Evolutionary conservation across 1,140 invertebrate species (phyloP), one percentile per base, ranked within the genome.

Genomic region (Drosophila takahashii): DNA sequence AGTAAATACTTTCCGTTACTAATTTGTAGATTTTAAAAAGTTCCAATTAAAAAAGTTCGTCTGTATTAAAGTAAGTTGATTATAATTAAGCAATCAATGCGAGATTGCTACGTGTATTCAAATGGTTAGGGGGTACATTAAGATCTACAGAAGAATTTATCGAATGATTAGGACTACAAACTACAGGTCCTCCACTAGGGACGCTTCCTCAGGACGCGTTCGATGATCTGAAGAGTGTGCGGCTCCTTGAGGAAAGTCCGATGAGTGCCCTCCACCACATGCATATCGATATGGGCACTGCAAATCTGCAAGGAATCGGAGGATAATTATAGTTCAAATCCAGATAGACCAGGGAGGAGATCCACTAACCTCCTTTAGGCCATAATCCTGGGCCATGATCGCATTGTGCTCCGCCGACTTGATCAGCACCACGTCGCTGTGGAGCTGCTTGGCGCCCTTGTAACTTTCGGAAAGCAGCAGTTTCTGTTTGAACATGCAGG

Each of bases 321-420:
- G 8, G 15, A 16, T 8, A 18, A 18, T 18, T 11, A 1, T 1
- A 10, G 3, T 9, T 11, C 2, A 16, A 8, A 42, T 6, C 9
- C 9, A 1, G 0, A 42, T 10, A 10, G 16, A 11, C 8, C 5
- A 18, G 1, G 1, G 7, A 10, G 3, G 41, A 3, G 9, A 9
- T 44, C 5, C 4, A 13, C 13, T 11, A 11, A 97, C 96, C 91
- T 95, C 92, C 66, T 94, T 94, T 48, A 98, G 93, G 59, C 96
- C 96, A 92, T 98, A 98, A 15, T 86, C 96, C 45, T 95, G 93
- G 39, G 94, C 95, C 50, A 96, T 89, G 51, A 94, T 92, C 13
- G 96, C 94, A 90, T 95, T 96, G 87, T 96, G 97, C 77, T 97
- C 96, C 37, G 95, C 94, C 29, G 97, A 97, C 89, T 96, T 95